Conservation (phyloP, 1,140 invertebrate genomes). For the Drosophila nasuta region DNA sequence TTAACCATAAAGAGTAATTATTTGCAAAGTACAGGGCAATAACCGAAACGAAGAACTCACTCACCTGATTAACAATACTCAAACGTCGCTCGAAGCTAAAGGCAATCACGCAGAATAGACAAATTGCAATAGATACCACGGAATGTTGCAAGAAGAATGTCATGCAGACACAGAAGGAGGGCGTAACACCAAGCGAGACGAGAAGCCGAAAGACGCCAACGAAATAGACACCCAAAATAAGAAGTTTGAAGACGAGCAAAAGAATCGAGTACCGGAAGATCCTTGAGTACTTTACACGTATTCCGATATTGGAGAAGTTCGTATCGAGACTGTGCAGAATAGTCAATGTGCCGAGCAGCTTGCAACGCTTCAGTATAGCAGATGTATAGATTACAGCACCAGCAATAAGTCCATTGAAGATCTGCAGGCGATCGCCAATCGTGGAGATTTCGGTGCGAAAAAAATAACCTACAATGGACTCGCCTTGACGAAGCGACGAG, state of each 20-base stretch:
- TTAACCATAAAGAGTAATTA: slow-evolving; percentile 33
- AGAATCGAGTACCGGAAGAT: slow-evolving; percentile 70
- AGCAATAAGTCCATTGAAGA: slow-evolving; percentile 70
- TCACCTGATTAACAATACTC: slow-evolving; percentile 77
- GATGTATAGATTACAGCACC: slow-evolving; percentile 67
- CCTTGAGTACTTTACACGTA: slow-evolving; percentile 68
- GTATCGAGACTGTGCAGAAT: slow-evolving; percentile 67
- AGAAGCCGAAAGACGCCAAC: slow-evolving; percentile 71
- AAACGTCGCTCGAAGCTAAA: slow-evolving; percentile 73
- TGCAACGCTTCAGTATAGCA: slow-evolving; percentile 65
- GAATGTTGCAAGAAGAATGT: slow-evolving; percentile 77
- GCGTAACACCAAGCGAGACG: slow-evolving; percentile 67
- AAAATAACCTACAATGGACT: slow-evolving; percentile 78
- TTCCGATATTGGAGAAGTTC: slow-evolving; percentile 63
- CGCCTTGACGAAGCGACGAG: slow-evolving; percentile 60
- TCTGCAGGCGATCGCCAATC: slow-evolving; percentile 69
- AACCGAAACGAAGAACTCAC: slow-evolving; percentile 8
- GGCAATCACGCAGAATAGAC: slow-evolving; percentile 75
- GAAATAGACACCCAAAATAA: slow-evolving; percentile 71
- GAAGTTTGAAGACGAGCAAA: slow-evolving; percentile 65
- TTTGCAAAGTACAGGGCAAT: slow-evolving; percentile 12
- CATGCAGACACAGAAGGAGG: slow-evolving; percentile 75
- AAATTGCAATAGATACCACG: slow-evolving; percentile 75
- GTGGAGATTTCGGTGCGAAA: slow-evolving; percentile 73
- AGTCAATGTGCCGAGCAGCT: slow-evolving; percentile 59